These are phyloP conservation scores for Pseudococcus jackbeardsleyi DNA, from an alignment of 2,888 invertebrate species.

Conservation along the genomic window DNA sequence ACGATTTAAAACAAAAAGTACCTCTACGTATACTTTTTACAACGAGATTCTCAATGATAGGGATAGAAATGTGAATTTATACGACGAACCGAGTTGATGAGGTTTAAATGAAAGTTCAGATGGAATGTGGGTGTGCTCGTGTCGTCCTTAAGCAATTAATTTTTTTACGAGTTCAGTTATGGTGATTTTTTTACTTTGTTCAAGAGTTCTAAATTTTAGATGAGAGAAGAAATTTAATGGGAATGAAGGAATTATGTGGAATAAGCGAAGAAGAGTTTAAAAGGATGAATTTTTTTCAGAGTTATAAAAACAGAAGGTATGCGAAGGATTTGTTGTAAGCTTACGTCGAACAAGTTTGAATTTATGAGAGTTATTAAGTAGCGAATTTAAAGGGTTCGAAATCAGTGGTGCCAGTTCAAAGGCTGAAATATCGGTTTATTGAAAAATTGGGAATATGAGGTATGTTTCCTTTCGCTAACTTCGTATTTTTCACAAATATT, in stretches of 20 bases:
- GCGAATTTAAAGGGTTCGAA: not conserved
- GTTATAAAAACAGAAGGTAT: not conserved
- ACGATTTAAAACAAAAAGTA: slow-evolving; percentile 11
- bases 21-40: not conserved
- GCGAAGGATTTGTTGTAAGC: not conserved
- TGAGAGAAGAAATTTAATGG: not conserved
- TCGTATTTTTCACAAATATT: too few species aligned
- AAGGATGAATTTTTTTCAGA: not conserved
- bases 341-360: slow-evolving; percentile 32
- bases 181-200: not conserved
- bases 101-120: not conserved
- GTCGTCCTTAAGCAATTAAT: not conserved
- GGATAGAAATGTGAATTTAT: not conserved
- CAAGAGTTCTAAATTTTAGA: not conserved
- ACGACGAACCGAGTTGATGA: not conserved
- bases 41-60: not conserved
- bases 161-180: not conserved
- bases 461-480: too few species aligned
- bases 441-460: too few species aligned
- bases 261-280: not conserved
- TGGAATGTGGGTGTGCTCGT: not conserved
- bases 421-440: not conserved
- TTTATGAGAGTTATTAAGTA: slow-evolving; percentile 4
- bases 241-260: not conserved
- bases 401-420: not conserved